Conservation (phyloP, 2,113 vertebrate species). For the Syngnathoides biaculeatus region DNA sequence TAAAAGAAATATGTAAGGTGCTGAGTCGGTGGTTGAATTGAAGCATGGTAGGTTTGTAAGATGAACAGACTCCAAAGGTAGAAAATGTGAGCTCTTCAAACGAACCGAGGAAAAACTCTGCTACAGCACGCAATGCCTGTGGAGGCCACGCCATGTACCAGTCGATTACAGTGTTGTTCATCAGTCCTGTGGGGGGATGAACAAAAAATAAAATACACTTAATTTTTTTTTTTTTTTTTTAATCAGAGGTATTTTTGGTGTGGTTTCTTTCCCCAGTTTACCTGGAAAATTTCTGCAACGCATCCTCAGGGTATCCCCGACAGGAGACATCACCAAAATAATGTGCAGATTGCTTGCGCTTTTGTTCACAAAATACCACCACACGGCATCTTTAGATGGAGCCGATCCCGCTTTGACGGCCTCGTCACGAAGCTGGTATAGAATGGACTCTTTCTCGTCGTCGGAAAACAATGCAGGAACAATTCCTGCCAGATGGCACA, state of each 20-base stretch:
- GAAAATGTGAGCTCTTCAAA: constrained; percentile 32
- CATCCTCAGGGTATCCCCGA: constrained; percentile 83
- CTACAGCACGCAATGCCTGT: constrained; percentile 88
- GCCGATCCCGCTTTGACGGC: constrained; percentile 76
- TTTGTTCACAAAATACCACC: constrained; percentile 92
- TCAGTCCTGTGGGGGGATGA: constrained; percentile 76
- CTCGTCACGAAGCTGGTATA: constrained; percentile 81
- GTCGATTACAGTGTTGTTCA: constrained; percentile 96
- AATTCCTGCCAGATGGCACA: constrained; percentile 74
- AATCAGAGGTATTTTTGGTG: too few species aligned
- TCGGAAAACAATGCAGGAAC: constrained; percentile 92
- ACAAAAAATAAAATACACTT: background rate
- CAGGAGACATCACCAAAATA: constrained; percentile 91
- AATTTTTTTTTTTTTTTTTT: too few species aligned
- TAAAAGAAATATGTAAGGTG: background rate
- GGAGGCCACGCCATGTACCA: constrained; percentile 94
- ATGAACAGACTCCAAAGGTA: background rate
- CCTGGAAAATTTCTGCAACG: constrained; percentile 95
- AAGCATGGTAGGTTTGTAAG: background rate
- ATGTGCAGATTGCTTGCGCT: constrained; percentile 90
- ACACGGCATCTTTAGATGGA: constrained; percentile 85
- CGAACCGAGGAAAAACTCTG: constrained; percentile 87
- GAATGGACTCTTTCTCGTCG: constrained; percentile 85
- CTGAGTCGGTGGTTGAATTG: background rate
- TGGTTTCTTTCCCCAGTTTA: constrained; percentile 53